phyloP scores from a whole-genome alignment of 2,113 vertebrate genomes.

The Oreochromis spilurus region DNA sequence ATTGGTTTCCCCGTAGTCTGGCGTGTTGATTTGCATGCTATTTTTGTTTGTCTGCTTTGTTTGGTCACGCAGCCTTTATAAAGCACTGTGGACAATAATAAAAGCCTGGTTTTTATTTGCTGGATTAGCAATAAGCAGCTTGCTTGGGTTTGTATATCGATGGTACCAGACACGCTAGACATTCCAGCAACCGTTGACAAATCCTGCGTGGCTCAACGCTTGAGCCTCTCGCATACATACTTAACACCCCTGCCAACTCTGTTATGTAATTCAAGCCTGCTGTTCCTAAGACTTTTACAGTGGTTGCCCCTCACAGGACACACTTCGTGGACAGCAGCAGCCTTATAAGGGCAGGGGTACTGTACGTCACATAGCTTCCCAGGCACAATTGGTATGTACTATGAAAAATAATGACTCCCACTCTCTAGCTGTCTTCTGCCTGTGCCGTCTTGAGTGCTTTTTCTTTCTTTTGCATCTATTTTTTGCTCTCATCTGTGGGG shows the following conservation, averaged over 20 bases:
- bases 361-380: background rate
- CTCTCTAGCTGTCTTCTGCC: background rate
- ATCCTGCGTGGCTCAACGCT: constrained; percentile 35
- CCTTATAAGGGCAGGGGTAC: constrained; percentile 57
- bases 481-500: background rate
- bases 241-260: constrained; percentile 6
- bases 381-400: constrained; percentile 46
- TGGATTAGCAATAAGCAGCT: constrained; percentile 48
- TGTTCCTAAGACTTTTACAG: constrained; percentile 16
- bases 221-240: constrained; percentile 33
- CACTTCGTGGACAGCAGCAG: background rate
- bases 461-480: background rate
- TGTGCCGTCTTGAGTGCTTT: background rate
- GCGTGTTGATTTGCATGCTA: background rate
- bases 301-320: background rate
- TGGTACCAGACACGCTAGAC: constrained; percentile 46
- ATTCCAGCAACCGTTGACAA: constrained; percentile 62
- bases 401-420: background rate
- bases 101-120: constrained; percentile 38
- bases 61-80: background rate
- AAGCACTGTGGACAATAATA: constrained; percentile 22
- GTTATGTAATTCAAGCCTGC: constrained; percentile 53
- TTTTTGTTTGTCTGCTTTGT: background rate
- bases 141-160: constrained; percentile 40
- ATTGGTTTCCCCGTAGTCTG: background rate